Percentiles rank a stretch among this genome's conserved stretches.
phyloP scores from a whole-genome alignment of 2,888 invertebrate species.

The Ochropleura leucogaster region DNA sequence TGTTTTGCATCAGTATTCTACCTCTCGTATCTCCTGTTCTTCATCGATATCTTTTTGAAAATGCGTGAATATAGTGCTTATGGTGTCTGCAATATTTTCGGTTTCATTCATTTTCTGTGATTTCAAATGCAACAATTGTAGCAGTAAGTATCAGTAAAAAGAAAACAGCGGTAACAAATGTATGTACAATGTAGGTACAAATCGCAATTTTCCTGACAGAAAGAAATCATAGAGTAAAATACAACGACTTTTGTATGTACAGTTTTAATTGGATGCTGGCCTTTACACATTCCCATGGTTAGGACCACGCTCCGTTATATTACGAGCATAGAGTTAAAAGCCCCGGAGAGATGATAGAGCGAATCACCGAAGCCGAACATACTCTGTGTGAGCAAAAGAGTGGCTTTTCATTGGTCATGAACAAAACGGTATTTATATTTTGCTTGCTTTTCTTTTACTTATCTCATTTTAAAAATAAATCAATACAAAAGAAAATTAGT shows the following conservation, averaged over 20 bases:
- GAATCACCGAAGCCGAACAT: no score
- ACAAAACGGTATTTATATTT: no score
- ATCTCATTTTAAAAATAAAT: no score
- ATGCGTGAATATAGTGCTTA: slow-evolving; percentile 92
- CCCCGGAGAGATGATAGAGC: no score
- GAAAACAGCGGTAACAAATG: slow-evolving; percentile 24
- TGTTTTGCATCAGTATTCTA: slow-evolving; percentile 6
- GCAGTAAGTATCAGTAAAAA: neutral
- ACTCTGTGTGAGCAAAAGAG: no score
- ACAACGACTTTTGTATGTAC: no score
- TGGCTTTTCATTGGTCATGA: no score
- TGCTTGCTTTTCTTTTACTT: no score
- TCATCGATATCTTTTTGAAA: slow-evolving; percentile 94
- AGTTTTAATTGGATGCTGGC: neutral
- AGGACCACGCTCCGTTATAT: no score
- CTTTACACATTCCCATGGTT: slow-evolving; percentile 6
- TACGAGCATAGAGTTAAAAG: no score
- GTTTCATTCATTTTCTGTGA: slow-evolving; percentile 64
- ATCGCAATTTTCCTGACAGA: slow-evolving; percentile 42
- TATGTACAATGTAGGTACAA: no score
- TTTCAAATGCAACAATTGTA: neutral
- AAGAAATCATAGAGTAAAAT: neutral
- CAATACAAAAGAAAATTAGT: no score
- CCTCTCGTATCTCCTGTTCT: slow-evolving; percentile 96
- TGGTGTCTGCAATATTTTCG: slow-evolving; percentile 19